Conservation (phyloP, 1,140 invertebrate species). For the Cydia pomonella region DNA sequence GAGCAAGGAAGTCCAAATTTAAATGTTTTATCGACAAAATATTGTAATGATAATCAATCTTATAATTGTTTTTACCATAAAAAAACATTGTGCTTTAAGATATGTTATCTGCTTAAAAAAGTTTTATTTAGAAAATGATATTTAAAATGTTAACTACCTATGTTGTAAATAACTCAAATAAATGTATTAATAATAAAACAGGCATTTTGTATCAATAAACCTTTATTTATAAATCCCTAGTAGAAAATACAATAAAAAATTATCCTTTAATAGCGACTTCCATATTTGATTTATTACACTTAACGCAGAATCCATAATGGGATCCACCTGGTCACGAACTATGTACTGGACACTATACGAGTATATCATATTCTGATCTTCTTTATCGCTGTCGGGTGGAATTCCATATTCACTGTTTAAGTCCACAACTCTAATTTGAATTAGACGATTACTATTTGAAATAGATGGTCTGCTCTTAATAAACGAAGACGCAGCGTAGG, state of each 20-base stretch:
- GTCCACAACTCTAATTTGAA: neutral
- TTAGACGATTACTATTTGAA: too few species aligned
- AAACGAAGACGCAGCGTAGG: too few species aligned
- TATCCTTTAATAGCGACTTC: neutral
- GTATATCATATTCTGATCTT: neutral
- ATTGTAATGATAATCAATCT: neutral
- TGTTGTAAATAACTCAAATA: too few species aligned
- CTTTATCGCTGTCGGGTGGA: neutral
- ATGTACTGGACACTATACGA: constrained; percentile 10
- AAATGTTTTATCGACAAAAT: neutral
- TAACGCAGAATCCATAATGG: constrained; percentile 5
- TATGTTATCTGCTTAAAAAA: neutral
- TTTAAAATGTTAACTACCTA: neutral
- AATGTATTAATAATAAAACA: too few species aligned
- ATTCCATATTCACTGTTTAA: neutral
- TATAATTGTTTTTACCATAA: neutral
- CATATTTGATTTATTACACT: constrained; percentile 22
- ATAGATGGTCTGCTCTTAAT: too few species aligned
- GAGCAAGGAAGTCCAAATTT: constrained; percentile 22
- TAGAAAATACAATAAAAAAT: neutral
- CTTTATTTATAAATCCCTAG: too few species aligned
- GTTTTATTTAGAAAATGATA: neutral
- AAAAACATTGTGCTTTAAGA: neutral
- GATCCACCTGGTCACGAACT: neutral
- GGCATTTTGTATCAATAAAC: too few species aligned